Conservation (phyloP, 2,797 vertebrate genomes). For the Microtus obscurus region DNA sequence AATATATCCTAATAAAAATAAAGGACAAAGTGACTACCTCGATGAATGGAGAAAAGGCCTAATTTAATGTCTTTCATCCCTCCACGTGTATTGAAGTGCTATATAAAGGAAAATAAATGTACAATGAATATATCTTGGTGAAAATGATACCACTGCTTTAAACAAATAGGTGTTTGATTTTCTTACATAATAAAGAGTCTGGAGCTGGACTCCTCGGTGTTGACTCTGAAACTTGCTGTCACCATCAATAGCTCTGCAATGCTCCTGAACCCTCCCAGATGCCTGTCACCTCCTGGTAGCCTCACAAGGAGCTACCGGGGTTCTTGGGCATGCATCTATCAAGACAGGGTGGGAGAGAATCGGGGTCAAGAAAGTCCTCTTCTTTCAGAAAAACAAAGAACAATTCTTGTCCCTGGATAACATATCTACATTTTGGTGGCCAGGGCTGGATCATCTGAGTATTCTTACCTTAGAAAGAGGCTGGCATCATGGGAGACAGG, state of each 20-base stretch:
- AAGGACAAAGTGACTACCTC: neutral
- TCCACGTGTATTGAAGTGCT: neutral
- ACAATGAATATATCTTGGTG: neutral
- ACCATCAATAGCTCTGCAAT: neutral
- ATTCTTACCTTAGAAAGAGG: neutral
- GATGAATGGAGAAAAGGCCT: neutral
- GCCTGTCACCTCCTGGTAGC: neutral
- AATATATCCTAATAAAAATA: neutral
- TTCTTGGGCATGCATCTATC: neutral
- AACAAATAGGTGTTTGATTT: constrained; percentile 5
- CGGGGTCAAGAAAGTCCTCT: neutral
- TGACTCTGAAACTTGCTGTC: neutral
- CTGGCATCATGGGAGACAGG: neutral
- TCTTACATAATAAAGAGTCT: neutral
- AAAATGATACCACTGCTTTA: neutral
- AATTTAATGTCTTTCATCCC: neutral
- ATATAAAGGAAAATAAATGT: neutral
- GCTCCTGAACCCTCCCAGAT: neutral
- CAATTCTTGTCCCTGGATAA: neutral
- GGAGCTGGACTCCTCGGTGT: neutral
- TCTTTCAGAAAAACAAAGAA: constrained; percentile 10
- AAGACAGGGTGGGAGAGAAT: neutral
- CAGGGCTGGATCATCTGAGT: neutral
- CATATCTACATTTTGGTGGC: neutral
- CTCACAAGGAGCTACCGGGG: neutral